phyloP scores from a whole-genome alignment of 2,888 invertebrate genomes.

The Ectemnius lituratus region DNA sequence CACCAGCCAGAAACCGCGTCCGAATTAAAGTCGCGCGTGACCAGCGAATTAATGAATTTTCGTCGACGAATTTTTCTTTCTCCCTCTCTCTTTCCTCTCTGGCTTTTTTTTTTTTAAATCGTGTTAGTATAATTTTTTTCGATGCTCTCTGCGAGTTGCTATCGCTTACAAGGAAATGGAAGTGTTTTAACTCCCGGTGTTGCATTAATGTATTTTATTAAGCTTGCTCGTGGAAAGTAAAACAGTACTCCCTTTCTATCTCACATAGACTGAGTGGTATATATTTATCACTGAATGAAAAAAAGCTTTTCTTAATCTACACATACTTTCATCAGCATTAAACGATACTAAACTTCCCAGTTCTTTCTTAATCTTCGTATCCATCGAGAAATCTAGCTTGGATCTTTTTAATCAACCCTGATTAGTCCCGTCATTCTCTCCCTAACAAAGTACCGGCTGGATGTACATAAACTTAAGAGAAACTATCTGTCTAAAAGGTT shows the following conservation, averaged over 20 bases:
- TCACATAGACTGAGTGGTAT: too few relatives aligned
- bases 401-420: too few relatives aligned
- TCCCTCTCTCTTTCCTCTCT: background rate
- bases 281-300: too few relatives aligned
- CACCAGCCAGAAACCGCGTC: slow-evolving; percentile 40
- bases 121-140: slow-evolving; percentile 41
- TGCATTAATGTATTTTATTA: background rate
- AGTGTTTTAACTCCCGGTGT: background rate
- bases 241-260: background rate
- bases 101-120: slow-evolving; percentile 18
- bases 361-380: too few relatives aligned
- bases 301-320: too few relatives aligned
- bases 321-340: too few relatives aligned
- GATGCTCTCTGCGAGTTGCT: background rate
- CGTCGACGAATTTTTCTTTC: slow-evolving; percentile 10
- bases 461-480: too few relatives aligned
- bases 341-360: too few relatives aligned
- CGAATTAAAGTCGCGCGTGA: slow-evolving; percentile 52
- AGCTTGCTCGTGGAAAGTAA: background rate
- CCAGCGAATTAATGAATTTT: slow-evolving; percentile 44
- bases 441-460: too few relatives aligned
- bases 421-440: too few relatives aligned
- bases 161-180: background rate
- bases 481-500: too few relatives aligned
- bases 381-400: too few relatives aligned